These are phyloP conservation scores for Serranus cabrilla DNA, from an alignment of 2,797 vertebrate genomes.

Conservation along the genomic window DNA sequence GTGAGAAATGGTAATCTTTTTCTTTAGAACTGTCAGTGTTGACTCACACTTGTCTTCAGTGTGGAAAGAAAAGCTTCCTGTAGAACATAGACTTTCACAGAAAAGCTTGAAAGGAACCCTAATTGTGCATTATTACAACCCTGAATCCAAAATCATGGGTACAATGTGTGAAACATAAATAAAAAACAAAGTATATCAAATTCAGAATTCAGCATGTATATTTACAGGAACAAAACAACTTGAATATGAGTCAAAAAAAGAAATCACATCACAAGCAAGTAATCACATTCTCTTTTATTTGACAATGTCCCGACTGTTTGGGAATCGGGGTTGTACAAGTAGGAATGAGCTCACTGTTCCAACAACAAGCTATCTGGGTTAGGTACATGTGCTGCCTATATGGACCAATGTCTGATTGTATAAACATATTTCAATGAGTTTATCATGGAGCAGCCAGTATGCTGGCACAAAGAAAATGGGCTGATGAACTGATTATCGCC, in stretches of 20 bases:
- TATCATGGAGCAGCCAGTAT: conserved; percentile 6
- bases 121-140: conserved; percentile 1
- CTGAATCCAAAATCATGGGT: no score
- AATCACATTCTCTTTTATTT: no score
- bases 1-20: not conserved
- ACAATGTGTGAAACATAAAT: no score
- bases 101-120: not conserved
- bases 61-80: not conserved
- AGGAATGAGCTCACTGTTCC: not conserved
- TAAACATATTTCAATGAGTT: conserved; percentile 22
- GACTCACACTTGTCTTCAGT: conserved; percentile 11
- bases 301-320: no score
- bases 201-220: no score
- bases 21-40: conserved; percentile 16
- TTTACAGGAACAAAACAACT: no score
- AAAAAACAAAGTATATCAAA: no score
- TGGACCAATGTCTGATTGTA: conserved; percentile 5
- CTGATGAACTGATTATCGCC: conserved; percentile 10
- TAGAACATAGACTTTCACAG: conserved; percentile 3
- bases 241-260: no score
- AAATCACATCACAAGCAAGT: no score
- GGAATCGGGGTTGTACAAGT: not conserved
- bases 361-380: not conserved
- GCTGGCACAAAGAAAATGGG: conserved; percentile 21
- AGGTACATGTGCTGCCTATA: conserved; percentile 7